Evolutionary conservation across 2,113 vertebrate genomes (phyloP).

Genomic region (Heloderma charlesbogerti): DNA sequence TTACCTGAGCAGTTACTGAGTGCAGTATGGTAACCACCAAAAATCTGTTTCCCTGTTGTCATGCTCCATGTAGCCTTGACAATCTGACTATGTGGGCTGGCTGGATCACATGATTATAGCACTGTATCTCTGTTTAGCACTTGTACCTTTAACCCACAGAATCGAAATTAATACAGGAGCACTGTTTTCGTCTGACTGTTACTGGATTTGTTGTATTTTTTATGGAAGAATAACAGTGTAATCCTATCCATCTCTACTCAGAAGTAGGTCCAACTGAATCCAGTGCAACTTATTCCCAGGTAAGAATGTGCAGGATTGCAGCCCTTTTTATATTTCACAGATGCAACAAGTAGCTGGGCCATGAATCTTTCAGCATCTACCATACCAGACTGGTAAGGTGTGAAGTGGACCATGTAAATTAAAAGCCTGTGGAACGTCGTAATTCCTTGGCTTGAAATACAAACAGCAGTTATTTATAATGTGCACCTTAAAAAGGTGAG

Average conservation of each 20-base stretch:
- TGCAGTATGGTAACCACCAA: not conserved
- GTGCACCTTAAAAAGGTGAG: not conserved
- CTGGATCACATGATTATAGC: not conserved
- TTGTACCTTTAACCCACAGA: not conserved
- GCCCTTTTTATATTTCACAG: not conserved
- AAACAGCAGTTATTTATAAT: not conserved
- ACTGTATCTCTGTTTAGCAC: not conserved
- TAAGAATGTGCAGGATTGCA: not conserved
- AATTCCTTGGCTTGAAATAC: no score
- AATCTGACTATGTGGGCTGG: not conserved
- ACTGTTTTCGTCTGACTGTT: not conserved
- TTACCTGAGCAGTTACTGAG: not conserved
- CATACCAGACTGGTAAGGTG: no score
- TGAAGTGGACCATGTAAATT: not conserved
- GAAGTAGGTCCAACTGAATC: not conserved
- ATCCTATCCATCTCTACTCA: not conserved
- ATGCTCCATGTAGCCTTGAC: not conserved
- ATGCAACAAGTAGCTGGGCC: not conserved
- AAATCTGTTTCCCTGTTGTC: not conserved
- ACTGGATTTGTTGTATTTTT: not conserved
- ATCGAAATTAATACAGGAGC: not conserved
- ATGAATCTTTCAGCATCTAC: not conserved
- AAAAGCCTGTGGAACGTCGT: not conserved
- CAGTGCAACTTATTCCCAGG: not conserved
- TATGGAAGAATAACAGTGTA: not conserved